Evolutionary conservation across 2,797 vertebrate genomes (phyloP).

Genomic region (Rhabdophis nuchalis): DNA sequence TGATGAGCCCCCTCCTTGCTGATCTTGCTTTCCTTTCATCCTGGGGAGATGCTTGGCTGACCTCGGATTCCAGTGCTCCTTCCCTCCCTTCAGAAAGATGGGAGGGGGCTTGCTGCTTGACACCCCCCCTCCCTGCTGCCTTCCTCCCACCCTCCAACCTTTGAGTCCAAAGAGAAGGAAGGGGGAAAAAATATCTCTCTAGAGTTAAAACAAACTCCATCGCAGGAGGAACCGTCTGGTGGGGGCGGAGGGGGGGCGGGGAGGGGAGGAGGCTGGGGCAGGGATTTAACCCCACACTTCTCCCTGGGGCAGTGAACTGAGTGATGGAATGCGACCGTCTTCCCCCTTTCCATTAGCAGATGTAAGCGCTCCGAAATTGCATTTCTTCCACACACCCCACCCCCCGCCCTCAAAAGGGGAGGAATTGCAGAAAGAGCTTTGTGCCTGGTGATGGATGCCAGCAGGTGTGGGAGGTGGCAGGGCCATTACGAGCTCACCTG

Average conservation of each 20-base stretch:
- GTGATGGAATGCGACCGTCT: neutral
- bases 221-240: neutral
- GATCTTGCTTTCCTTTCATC: neutral
- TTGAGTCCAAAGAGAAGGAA: neutral
- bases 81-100: neutral
- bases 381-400: neutral
- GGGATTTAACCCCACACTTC: neutral
- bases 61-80: neutral
- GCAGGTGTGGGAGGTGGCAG: neutral
- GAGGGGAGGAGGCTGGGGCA: neutral
- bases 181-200: neutral
- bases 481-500: neutral
- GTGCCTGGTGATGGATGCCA: neutral
- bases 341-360: neutral
- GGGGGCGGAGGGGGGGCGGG: no score
- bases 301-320: neutral
- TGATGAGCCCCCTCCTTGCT: neutral
- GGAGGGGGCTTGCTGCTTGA: neutral
- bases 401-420: neutral
- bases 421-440: neutral
- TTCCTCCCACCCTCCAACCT: neutral
- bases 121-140: neutral
- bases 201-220: accelerated
- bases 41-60: neutral
- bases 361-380: neutral